phyloP scores from a whole-genome alignment of 2,888 invertebrate species.

The Epiblema foenella region DNA sequence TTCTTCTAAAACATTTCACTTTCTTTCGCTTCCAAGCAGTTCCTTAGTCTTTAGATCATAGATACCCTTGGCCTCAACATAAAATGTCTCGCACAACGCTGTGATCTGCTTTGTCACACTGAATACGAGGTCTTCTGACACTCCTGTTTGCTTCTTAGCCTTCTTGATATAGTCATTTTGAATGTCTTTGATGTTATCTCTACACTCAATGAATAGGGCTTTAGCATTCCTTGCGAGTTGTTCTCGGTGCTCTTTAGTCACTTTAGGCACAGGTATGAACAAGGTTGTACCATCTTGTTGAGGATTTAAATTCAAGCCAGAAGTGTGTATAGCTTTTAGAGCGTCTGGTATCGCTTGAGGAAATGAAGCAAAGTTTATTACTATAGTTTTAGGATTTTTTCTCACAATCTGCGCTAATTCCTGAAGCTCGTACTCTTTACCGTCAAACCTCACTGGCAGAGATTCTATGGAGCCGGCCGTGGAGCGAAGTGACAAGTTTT shows the following conservation, averaged over 20 bases:
- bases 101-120: constrained; percentile 89
- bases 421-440: constrained; percentile 92
- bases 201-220: constrained; percentile 90
- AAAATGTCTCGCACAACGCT: constrained; percentile 88
- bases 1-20: constrained; percentile 42
- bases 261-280: constrained; percentile 95
- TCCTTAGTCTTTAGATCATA: constrained; percentile 90
- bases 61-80: constrained; percentile 70
- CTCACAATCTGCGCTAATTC: constrained; percentile 94
- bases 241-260: constrained; percentile 97
- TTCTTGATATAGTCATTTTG: constrained; percentile 90
- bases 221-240: constrained; percentile 95
- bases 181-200: constrained; percentile 90
- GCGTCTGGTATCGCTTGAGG: constrained; percentile 94
- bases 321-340: constrained; percentile 89
- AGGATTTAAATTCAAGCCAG: constrained; percentile 96
- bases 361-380: constrained; percentile 92
- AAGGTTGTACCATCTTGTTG: constrained; percentile 97
- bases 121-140: constrained; percentile 89
- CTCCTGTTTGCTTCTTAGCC: constrained; percentile 87
- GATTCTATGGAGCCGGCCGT: constrained; percentile 92
- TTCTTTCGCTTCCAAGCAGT: constrained; percentile 88
- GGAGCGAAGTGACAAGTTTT: constrained; percentile 92
- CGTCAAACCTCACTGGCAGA: constrained; percentile 90
- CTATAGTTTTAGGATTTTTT: constrained; percentile 94